A percentile compares a stretch with the other conserved stretches of the same genome.
These are phyloP conservation scores for Ophioderma brevispina DNA, from an alignment of 35 echinoderm and acorn worm species.

Conservation along the genomic window DNA sequence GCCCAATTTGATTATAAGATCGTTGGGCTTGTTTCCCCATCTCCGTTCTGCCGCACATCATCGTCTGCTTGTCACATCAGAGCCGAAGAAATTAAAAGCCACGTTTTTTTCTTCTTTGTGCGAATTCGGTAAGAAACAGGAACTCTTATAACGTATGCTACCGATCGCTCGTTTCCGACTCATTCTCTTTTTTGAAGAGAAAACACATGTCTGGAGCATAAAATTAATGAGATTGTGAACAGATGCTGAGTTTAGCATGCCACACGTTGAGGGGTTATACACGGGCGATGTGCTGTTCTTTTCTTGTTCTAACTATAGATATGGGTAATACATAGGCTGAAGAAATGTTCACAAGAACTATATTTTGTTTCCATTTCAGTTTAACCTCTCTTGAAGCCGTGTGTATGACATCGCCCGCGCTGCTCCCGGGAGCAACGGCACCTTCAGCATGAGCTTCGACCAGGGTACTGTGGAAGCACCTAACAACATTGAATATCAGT, in stretches of 20 bases:
- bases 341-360: too few relatives aligned
- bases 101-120: too few relatives aligned
- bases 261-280: not conserved
- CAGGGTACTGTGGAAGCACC: conserved; percentile 25
- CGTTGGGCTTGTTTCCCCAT: too few relatives aligned
- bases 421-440: not conserved
- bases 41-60: too few relatives aligned
- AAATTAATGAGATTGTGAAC: not conserved
- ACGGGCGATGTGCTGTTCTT: not conserved
- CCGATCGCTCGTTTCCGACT: not conserved
- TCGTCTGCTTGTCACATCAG: too few relatives aligned
- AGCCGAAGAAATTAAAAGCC: too few relatives aligned
- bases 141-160: too few relatives aligned
- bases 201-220: not conserved
- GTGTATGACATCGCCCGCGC: conserved; percentile 41
- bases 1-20: not conserved
- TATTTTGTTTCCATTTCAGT: conserved; percentile 20
- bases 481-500: not conserved
- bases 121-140: too few relatives aligned
- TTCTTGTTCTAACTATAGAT: not conserved
- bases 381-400: conserved; percentile 23
- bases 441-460: conserved; percentile 55
- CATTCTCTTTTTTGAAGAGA: not conserved
- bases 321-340: too few relatives aligned
- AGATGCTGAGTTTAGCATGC: not conserved